phyloP scores from a whole-genome alignment of 2,888 invertebrate species.

The Diarsia rubi region DNA sequence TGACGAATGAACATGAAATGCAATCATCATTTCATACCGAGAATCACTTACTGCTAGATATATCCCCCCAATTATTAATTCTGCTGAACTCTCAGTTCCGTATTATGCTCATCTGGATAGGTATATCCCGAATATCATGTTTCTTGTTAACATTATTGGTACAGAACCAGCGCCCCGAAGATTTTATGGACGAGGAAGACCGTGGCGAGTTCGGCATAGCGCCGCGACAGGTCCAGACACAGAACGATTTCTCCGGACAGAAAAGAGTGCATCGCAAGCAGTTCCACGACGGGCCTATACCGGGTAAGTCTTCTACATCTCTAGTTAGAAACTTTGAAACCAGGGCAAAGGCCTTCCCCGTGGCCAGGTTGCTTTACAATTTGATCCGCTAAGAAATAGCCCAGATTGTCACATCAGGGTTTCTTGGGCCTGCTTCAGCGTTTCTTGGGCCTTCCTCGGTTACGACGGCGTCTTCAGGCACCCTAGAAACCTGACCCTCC shows the following conservation, averaged over 20 bases:
- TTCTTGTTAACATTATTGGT: background rate
- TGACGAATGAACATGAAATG: background rate
- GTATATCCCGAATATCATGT: background rate
- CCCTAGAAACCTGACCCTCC: no score
- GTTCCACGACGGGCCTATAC: conserved; percentile 88
- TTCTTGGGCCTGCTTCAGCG: no score
- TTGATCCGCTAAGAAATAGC: no score
- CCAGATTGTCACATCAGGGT: no score
- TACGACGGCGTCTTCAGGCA: no score
- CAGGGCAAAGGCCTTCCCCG: no score
- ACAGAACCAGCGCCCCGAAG: conserved; percentile 94
- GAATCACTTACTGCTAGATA: background rate
- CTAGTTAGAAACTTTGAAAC: background rate
- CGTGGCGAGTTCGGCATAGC: conserved; percentile 98
- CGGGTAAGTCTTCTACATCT: conserved; percentile 76
- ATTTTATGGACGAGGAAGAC: conserved; percentile 99
- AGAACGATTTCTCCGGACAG: conserved; percentile 93
- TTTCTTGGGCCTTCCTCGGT: no score
- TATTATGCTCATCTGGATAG: background rate
- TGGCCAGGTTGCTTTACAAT: no score
- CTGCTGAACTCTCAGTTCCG: no score
- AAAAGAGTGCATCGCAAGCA: conserved; percentile 76
- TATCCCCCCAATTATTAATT: no score
- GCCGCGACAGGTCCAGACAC: conserved; percentile 95
- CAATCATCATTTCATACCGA: background rate